Base-by-base conservation (phyloP, 2,113 vertebrate species). In the Colossoma macropomum region DNA sequence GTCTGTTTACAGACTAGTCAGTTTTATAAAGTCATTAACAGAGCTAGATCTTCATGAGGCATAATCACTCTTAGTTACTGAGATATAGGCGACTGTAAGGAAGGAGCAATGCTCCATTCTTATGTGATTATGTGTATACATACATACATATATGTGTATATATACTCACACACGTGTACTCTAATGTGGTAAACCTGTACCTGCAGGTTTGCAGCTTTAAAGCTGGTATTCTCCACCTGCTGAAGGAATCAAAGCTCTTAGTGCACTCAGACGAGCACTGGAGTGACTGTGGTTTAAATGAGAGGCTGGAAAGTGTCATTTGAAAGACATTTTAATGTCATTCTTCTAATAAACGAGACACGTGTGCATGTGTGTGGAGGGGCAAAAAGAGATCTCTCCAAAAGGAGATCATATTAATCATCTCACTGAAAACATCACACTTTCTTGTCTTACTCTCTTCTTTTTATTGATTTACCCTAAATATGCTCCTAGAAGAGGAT, bases 141-240 rank as follows among this genome's bases (percentile, higher is more conserved):
- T 50, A 15, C 10, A 15, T 13, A 15, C 10, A 8, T 13, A 16
- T 28, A 23, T 30, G 59, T 73, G 50, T 28, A 52, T 45, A 23
- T 80, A 2, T 21, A 48, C 2, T 52, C n/a, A 16, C 3, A 15
- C 59, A 16, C n/a, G 25, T 13, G 38, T n/a, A 52, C 59, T 28
- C 27, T 16, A n/a, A 19, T 16, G 8, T 52, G 50, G 41, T 45
- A 9, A 9, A 45, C 41, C 41, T 45, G 28, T 62, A 65, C 34
- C 74, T 80, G 72, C 62, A 69, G 45, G 48, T 62, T 70, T 74
- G 11, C 45, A 76, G 52, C 62, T 59, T 72, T 45, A 11, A 45
- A 48, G 63, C n/a, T 75, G 60, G 72, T 80, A 32, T 56, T 76
- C 68, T 27, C 34, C 69, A 65, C 23, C n/a, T 25, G 16, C 50